phyloP scores from a whole-genome alignment of 2,888 invertebrate species.

The Lithophane semibrunnea region DNA sequence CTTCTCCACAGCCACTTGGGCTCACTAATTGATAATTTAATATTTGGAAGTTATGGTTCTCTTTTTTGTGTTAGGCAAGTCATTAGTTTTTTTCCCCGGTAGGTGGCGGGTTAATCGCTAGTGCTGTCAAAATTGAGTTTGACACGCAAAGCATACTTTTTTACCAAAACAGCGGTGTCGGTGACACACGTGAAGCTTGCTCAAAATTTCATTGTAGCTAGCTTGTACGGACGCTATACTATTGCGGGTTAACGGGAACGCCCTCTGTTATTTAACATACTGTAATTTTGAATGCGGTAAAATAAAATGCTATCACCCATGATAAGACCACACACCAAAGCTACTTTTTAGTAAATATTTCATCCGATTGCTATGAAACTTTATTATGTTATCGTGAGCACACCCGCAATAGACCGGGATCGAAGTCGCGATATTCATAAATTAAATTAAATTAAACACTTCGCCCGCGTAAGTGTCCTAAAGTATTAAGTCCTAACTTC shows the following conservation, averaged over 20 bases:
- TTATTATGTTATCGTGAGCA: background rate
- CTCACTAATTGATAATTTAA: too few species aligned
- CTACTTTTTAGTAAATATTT: background rate
- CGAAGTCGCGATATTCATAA: background rate
- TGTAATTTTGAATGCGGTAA: background rate
- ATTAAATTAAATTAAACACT: background rate
- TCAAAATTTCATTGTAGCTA: too few species aligned
- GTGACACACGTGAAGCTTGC: too few species aligned
- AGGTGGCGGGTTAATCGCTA: background rate
- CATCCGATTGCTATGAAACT: background rate
- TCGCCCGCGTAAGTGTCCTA: background rate
- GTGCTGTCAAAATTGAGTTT: background rate
- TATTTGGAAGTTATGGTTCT: too few species aligned
- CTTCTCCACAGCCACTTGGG: too few species aligned
- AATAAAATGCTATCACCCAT: background rate
- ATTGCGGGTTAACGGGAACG: too few species aligned
- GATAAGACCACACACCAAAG: background rate
- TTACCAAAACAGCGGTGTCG: background rate
- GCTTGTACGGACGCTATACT: too few species aligned
- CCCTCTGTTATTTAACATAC: too few species aligned
- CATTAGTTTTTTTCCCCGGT: background rate
- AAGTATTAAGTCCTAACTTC: background rate
- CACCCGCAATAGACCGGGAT: background rate
- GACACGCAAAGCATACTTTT: background rate
- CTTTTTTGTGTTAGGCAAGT: background rate